phyloP scores from a whole-genome alignment of 2,113 vertebrate genomes.

The Sinocyclocheilus anophthalmus region DNA sequence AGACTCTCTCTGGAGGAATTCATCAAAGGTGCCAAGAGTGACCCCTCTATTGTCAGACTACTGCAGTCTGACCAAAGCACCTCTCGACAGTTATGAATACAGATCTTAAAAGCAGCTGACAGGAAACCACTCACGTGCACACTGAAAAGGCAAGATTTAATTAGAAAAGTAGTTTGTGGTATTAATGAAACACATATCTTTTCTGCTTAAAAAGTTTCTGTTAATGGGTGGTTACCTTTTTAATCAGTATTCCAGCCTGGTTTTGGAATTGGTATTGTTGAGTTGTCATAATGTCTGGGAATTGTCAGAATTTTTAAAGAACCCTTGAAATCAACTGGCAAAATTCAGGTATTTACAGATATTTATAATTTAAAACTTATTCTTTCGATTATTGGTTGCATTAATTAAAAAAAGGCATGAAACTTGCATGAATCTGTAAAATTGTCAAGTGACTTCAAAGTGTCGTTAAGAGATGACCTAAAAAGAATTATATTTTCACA shows the following conservation, averaged over 20 bases:
- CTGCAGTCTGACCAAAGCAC: constrained; percentile 94
- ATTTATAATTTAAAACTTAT: background rate
- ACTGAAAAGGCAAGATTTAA: constrained; percentile 15
- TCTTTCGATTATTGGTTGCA: background rate
- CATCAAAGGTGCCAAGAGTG: constrained; percentile 96
- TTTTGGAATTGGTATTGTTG: background rate
- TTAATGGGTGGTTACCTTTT: background rate
- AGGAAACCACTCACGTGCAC: constrained; percentile 6
- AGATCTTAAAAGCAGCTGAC: constrained; percentile 21
- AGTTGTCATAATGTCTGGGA: background rate
- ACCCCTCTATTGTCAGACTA: constrained; percentile 94
- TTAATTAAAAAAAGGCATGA: no score
- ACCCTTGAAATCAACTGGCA: background rate
- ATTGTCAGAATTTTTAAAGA: background rate
- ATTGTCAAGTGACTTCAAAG: background rate
- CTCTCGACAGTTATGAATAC: constrained; percentile 83
- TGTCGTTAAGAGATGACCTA: background rate
- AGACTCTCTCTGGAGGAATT: constrained; percentile 96
- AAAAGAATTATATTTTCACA: background rate
- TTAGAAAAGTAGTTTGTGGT: background rate
- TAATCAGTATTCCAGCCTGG: background rate
- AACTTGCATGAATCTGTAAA: background rate
- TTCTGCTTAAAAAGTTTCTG: background rate
- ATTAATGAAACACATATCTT: background rate
- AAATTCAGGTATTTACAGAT: background rate